A percentile compares a stretch with the other conserved stretches of the same genome.
phyloP scores from a whole-genome alignment of 2,113 vertebrate species.

The Parus major region DNA sequence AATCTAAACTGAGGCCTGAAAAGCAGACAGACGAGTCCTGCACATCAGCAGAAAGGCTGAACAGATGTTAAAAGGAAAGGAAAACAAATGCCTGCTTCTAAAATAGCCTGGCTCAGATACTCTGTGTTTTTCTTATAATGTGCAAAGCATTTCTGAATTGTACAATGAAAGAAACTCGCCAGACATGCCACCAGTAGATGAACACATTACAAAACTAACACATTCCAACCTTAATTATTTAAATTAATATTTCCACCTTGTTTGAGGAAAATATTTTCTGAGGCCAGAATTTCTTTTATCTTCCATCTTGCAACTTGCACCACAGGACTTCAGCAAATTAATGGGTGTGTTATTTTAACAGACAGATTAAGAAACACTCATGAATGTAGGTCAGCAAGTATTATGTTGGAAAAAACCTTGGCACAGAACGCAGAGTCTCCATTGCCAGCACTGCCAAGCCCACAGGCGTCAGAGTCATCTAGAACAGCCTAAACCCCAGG shows the following conservation, averaged over 20 bases:
- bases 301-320: slow-evolving; percentile 13
- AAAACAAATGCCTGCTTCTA: not conserved
- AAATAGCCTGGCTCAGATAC: not conserved
- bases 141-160: not conserved
- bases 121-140: not conserved
- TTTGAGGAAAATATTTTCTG: slow-evolving; percentile 43
- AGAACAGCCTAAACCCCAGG: not conserved
- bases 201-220: not conserved
- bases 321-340: slow-evolving; percentile 40
- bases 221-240: not conserved
- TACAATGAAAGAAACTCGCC: not conserved
- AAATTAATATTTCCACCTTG: slow-evolving; percentile 13
- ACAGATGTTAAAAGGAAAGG: not conserved
- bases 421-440: not conserved
- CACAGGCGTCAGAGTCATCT: slow-evolving; percentile 7
- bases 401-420: slow-evolving; percentile 30
- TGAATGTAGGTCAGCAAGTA: slow-evolving; percentile 62
- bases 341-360: slow-evolving; percentile 57
- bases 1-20: not conserved
- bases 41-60: not conserved
- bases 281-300: slow-evolving; percentile 42
- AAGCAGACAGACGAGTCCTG: not conserved
- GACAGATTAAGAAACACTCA: slow-evolving; percentile 56
- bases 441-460: slow-evolving; percentile 16
- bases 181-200: not conserved